Conservation (phyloP, 1,140 invertebrate genomes). For the Magallana ariakensis region DNA sequence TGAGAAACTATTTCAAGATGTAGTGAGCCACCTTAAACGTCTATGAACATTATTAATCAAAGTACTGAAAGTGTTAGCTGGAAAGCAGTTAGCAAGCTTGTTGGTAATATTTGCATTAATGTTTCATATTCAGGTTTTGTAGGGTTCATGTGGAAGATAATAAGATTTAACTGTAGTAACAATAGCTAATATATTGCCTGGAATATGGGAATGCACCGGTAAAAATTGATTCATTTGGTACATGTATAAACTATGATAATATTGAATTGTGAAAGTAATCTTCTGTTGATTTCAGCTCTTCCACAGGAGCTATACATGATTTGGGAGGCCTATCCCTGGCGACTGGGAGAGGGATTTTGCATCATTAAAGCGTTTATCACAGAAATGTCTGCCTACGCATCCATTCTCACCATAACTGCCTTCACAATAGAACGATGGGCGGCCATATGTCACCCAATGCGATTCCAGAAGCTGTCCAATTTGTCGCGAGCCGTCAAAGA, state of each 20-base stretch:
- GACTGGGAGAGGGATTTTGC: conserved; percentile 92
- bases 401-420: conserved; percentile 93
- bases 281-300: conserved; percentile 82
- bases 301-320: conserved; percentile 92
- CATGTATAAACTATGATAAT: neutral
- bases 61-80: too few species aligned
- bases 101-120: too few species aligned
- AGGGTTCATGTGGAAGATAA: too few species aligned
- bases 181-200: too few species aligned
- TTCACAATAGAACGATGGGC: conserved; percentile 97
- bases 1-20: too few species aligned
- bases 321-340: conserved; percentile 92
- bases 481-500: conserved; percentile 88
- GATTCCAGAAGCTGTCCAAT: conserved; percentile 91
- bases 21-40: too few species aligned
- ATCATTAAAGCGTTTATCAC: conserved; percentile 89
- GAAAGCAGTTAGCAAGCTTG: too few species aligned
- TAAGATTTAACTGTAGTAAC: too few species aligned
- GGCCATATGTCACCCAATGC: conserved; percentile 94
- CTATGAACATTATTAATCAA: too few species aligned
- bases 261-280: neutral
- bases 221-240: too few species aligned
- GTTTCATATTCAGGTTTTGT: too few species aligned
- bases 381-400: conserved; percentile 95
- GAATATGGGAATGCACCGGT: too few species aligned